These are phyloP conservation scores for Narcine bancroftii DNA, from an alignment of 2,113 vertebrate species.

Conservation along the genomic window DNA sequence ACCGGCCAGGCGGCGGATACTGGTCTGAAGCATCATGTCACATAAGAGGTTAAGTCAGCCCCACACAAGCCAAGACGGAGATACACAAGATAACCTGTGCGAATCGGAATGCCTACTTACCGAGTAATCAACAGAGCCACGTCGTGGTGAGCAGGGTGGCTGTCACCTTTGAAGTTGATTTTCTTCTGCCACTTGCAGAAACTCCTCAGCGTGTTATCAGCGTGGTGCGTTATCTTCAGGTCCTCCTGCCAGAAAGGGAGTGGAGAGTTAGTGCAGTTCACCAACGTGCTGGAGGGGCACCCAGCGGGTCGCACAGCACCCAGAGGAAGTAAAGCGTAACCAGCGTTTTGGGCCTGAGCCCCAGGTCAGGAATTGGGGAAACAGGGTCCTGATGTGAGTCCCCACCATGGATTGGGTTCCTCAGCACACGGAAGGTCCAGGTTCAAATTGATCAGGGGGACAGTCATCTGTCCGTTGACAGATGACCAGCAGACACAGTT, in stretches of 20 bases:
- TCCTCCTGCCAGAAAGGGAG: constrained; percentile 62
- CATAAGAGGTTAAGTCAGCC: neutral
- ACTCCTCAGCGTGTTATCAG: constrained; percentile 83
- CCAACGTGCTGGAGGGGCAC: too few species aligned
- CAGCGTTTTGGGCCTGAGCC: too few species aligned
- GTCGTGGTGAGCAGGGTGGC: constrained; percentile 80
- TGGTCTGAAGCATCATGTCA: neutral
- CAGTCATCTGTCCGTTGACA: too few species aligned
- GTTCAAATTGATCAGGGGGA: too few species aligned
- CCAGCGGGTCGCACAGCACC: too few species aligned
- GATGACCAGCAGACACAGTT: too few species aligned
- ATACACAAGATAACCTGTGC: neutral
- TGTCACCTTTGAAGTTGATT: constrained; percentile 80
- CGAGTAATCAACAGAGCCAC: constrained; percentile 87
- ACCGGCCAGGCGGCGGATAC: neutral
- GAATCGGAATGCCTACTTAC: constrained; percentile 47
- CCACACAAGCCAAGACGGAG: neutral
- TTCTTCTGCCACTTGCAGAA: constrained; percentile 97
- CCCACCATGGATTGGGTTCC: too few species aligned
- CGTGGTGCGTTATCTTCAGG: constrained; percentile 85
- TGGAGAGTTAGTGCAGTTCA: neutral
- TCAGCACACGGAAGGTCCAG: too few species aligned
- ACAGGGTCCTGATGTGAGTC: too few species aligned
- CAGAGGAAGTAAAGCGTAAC: too few species aligned
- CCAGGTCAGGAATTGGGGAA: too few species aligned